These are phyloP conservation scores for Malurus melanocephalus DNA, from an alignment of 2,113 vertebrate genomes.

Conservation along the genomic window DNA sequence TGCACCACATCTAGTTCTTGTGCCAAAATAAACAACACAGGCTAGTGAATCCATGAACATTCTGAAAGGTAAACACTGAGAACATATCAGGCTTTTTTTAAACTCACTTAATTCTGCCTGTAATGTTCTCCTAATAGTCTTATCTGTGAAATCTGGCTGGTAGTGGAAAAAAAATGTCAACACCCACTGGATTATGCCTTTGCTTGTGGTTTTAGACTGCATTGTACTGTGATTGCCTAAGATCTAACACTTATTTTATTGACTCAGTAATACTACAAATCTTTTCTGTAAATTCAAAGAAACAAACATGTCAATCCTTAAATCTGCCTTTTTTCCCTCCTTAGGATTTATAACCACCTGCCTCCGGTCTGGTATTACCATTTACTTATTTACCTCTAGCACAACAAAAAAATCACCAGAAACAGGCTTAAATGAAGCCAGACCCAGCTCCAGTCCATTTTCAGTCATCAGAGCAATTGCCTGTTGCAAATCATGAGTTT, in stretches of 20 bases:
- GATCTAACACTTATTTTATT: conserved; percentile 23
- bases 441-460: neutral
- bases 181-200: neutral
- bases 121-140: neutral
- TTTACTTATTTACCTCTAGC: conserved; percentile 16
- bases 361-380: neutral
- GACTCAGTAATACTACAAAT: neutral
- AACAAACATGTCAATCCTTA: neutral
- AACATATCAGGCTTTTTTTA: neutral
- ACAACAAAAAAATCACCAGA: neutral
- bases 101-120: neutral
- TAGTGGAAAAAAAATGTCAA: conserved; percentile 28
- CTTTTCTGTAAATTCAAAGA: conserved; percentile 8
- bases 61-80: neutral
- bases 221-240: neutral
- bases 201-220: conserved; percentile 1
- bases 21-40: conserved; percentile 23
- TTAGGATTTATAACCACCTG: neutral
- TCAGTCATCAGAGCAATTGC: conserved; percentile 8
- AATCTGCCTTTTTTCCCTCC: neutral
- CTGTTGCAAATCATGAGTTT: neutral
- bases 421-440: conserved; percentile 17
- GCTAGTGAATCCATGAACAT: neutral
- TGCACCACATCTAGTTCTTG: neutral
- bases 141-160: neutral